Evolutionary conservation across 2,888 invertebrate genomes (phyloP), one percentile per base, ranked within the genome.

Genomic region (Ectemnius continuus): DNA sequence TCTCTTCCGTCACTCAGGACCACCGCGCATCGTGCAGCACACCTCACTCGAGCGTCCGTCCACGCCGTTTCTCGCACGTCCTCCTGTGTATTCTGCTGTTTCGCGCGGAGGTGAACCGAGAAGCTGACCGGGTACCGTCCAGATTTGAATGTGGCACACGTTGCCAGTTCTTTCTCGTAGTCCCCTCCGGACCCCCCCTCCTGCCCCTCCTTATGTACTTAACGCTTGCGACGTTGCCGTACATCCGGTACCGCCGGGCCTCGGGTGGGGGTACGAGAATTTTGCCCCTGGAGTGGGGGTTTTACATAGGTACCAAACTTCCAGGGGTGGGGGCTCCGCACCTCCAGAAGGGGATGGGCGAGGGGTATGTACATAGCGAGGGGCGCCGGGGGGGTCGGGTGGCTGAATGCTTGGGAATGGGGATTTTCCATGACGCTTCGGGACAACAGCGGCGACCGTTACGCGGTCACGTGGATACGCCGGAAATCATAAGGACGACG

Each of bases 161-260:
- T 90, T 90, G 90, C 89, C 90, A 88, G 87, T 87, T 88, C 88
- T 84, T 85, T 82, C 84, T 83, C 79, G 70, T 74, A 66, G 73
- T 70, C 76, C 76, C 79, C 58, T 61, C 60, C 28, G 77, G 74
- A n/a, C n/a, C n/a, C 81, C 83, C 81, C 13, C 62, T 62, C 58
- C 45, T 28, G n/a, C 28, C 68, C 57, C 77, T 79, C 84, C 86
- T 85, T 88, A 88, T 88, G 80, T 88, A 87, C 86, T 88, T 86
- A 87, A 87, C 88, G 85, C 87, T 85, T 90, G 90, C 90, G 87
- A 90, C 87, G 90, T 90, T 90, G 90, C 90, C 90, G 87, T 84
- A 88, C 86, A 87, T 89, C 89, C 89, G 88, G 87, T 88, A 83
- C 72, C 77, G 68, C 26, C n/a, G 62, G 48, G 4, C 23, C 11